These are phyloP conservation scores for Dasysyrphus tricinctus DNA, from an alignment of 2,888 invertebrate genomes.

Conservation along the genomic window DNA sequence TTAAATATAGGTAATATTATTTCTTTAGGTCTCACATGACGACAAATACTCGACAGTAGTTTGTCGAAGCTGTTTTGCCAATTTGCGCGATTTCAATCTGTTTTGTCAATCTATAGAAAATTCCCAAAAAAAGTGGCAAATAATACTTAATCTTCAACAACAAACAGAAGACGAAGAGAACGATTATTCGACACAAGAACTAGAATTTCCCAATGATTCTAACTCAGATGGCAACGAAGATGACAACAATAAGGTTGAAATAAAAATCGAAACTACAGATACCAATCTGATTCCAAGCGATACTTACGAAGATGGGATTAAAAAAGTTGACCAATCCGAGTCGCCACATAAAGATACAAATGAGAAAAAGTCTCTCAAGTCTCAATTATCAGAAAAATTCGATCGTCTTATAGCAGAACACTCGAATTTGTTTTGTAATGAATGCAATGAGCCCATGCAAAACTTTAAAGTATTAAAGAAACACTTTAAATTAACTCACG, in stretches of 20 bases:
- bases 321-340: neutral
- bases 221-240: neutral
- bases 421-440: constrained; percentile 74
- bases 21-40: constrained; percentile 34
- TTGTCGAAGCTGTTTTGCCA: constrained; percentile 37
- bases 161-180: neutral
- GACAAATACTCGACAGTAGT: constrained; percentile 42
- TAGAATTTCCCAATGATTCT: neutral
- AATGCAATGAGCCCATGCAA: constrained; percentile 66
- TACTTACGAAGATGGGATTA: neutral
- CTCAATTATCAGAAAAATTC: constrained; percentile 57
- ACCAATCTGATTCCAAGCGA: neutral
- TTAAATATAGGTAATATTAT: neutral
- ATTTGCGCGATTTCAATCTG: constrained; percentile 5
- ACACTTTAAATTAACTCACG: constrained; percentile 75
- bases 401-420: constrained; percentile 71
- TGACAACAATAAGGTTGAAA: neutral
- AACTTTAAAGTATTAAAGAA: constrained; percentile 72
- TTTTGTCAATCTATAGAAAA: constrained; percentile 47
- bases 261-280: neutral
- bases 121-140: constrained; percentile 55
- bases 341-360: neutral
- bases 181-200: neutral
- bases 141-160: neutral
- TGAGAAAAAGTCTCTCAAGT: neutral